Conservation (phyloP, 2,797 vertebrate genomes). For the Melanotaenia boesemani region DNA sequence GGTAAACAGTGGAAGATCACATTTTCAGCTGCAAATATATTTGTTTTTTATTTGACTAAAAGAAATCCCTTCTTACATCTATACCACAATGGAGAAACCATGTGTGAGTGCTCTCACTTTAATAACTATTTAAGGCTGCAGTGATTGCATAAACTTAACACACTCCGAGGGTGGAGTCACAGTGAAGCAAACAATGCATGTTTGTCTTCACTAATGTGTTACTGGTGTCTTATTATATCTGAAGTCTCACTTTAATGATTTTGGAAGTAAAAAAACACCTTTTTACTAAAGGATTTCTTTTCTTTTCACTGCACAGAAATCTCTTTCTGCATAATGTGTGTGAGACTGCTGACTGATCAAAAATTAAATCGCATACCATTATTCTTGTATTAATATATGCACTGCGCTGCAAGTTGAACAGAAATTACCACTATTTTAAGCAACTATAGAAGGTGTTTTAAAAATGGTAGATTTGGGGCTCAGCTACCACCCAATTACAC, state of each 20-base stretch:
- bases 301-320: neutral
- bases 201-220: slow-evolving; percentile 11
- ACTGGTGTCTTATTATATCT: slow-evolving; percentile 5
- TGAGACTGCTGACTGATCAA: neutral
- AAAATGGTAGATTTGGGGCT: neutral
- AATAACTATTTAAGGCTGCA: neutral
- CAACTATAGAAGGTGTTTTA: neutral
- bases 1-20: neutral
- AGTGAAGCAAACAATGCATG: neutral
- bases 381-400: neutral
- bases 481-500: neutral
- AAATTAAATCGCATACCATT: neutral
- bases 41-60: slow-evolving; percentile 12
- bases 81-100: neutral
- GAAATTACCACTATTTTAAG: neutral
- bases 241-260: neutral
- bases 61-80: neutral
- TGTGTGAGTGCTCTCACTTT: neutral
- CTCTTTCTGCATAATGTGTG: neutral
- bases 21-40: slow-evolving; percentile 13
- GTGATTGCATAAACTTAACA: neutral
- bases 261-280: neutral
- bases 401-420: neutral
- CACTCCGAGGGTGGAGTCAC: neutral
- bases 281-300: neutral